These are phyloP conservation scores for Nerophis ophidion DNA, from an alignment of 2,113 vertebrate species.

Conservation along the genomic window DNA sequence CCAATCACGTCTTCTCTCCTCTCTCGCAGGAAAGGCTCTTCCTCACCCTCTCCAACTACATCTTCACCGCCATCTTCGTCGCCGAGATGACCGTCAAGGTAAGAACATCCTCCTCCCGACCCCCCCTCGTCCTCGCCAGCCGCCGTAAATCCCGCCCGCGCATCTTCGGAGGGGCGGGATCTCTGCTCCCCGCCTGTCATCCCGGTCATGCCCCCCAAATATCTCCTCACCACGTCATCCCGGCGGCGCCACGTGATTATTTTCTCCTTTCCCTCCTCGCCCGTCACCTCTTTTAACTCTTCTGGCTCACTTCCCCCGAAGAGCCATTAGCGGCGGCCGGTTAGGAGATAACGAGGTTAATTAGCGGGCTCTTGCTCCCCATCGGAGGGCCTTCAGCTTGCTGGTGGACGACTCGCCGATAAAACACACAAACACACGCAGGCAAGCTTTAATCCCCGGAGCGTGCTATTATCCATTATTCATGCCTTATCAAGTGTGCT, in stretches of 20 bases:
- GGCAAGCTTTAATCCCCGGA: slow-evolving; percentile 22
- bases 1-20: not conserved
- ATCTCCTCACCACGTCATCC: too few relatives aligned
- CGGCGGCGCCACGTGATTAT: too few relatives aligned
- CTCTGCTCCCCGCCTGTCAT: not conserved
- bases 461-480: slow-evolving; percentile 38
- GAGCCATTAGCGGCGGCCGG: slow-evolving; percentile 27
- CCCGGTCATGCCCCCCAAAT: too few relatives aligned
- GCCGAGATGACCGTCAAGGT: slow-evolving; percentile 9
- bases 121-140: too few relatives aligned
- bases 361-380: slow-evolving; percentile 43
- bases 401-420: slow-evolving; percentile 27
- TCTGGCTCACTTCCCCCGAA: slow-evolving; percentile 4
- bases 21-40: slow-evolving; percentile 1
- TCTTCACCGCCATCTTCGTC: slow-evolving; percentile 8
- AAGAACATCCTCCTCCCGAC: not conserved
- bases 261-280: not conserved
- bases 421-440: slow-evolving; percentile 12
- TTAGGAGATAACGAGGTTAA: slow-evolving; percentile 43
- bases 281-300: not conserved
- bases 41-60: slow-evolving; percentile 3
- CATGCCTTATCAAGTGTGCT: slow-evolving; percentile 7
- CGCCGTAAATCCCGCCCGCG: too few relatives aligned
- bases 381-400: slow-evolving; percentile 32
- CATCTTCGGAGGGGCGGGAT: too few relatives aligned